Conservation (phyloP, 1,140 invertebrate genomes). For the Coboldia fuscipes region DNA sequence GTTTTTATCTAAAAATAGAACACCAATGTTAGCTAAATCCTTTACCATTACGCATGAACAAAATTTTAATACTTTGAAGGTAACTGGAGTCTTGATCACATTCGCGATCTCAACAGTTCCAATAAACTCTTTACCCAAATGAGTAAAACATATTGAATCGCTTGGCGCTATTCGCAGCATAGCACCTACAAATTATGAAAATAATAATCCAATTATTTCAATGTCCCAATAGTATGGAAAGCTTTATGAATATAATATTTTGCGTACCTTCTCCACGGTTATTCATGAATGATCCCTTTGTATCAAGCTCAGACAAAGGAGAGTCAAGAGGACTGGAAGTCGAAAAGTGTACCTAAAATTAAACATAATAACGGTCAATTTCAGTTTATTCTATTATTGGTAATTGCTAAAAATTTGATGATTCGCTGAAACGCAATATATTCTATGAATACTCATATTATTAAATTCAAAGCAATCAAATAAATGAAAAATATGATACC, state of each 20-base stretch:
- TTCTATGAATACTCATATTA: too few relatives aligned
- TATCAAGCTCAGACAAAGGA: conserved; percentile 5
- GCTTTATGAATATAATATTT: too few relatives aligned
- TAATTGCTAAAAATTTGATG: too few relatives aligned
- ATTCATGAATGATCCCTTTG: conserved; percentile 7
- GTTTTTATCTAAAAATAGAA: conserved; percentile 15
- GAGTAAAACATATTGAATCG: not conserved
- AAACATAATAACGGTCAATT: not conserved
- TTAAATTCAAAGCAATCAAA: too few relatives aligned
- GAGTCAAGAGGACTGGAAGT: conserved; percentile 8
- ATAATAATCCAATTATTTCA: too few relatives aligned
- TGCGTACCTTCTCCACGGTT: not conserved
- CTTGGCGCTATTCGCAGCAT: not conserved
- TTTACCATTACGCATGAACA: not conserved
- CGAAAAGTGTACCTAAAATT: conserved; percentile 15
- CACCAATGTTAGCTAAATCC: not conserved
- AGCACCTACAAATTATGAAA: too few relatives aligned
- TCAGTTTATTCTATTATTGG: too few relatives aligned
- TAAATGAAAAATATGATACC: too few relatives aligned
- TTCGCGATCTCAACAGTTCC: not conserved
- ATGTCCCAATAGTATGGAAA: too few relatives aligned
- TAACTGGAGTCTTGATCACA: not conserved
- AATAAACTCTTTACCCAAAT: not conserved
- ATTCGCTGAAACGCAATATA: too few relatives aligned
- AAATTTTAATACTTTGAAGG: conserved; percentile 1